Evolutionary conservation across 2,888 invertebrate genomes (phyloP), one percentile per base, ranked within the genome.

Genomic region (Dilophus febrilis): DNA sequence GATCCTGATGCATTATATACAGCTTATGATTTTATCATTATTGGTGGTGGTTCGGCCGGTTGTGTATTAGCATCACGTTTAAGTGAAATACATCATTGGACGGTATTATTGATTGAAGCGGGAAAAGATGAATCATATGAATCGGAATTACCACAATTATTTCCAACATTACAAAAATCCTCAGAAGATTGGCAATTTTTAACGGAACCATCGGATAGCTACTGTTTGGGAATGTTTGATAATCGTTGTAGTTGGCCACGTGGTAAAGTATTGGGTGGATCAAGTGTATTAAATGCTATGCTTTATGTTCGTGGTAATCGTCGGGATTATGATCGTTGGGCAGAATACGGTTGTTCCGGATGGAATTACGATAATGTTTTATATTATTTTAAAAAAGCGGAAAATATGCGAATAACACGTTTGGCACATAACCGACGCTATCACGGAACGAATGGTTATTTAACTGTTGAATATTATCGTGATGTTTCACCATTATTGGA

Each of bases 211-310:
- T 77, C 77, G 33, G 64, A 70, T 18, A 58, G 60, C 8, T 81
- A 74, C 47, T 85, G 85, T 50, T 64, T 75, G 48, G 72, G 71
- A 26, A 77, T 80, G 76, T 61, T 70, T 30, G 68, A 72, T 31
- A 65, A 64, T 7, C 61, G 65, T 38, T 81, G 81, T 50, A 73
- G 72, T 47, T 83, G 81, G 82, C 83, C 83, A 1, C 68, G 87
- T 19, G 87, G 80, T 1, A 82, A 79, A 64, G 77, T 79, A 6
- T 64, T 85, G 16, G 79, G 79, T 17, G 91, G 91, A 0, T 78
- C 77, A 12, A 85, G 86, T 51, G 79, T 80, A 2, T 61, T 90
- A 3, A 91, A 91, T 56, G 90, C 87, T 14, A 90, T 92, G 90
- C 31, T 86, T 42, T 90, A 90, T 52, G 67, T 88, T 0, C 66